phyloP scores from a whole-genome alignment of 2,113 vertebrate genomes.

The Oncorhynchus kisutch region DNA sequence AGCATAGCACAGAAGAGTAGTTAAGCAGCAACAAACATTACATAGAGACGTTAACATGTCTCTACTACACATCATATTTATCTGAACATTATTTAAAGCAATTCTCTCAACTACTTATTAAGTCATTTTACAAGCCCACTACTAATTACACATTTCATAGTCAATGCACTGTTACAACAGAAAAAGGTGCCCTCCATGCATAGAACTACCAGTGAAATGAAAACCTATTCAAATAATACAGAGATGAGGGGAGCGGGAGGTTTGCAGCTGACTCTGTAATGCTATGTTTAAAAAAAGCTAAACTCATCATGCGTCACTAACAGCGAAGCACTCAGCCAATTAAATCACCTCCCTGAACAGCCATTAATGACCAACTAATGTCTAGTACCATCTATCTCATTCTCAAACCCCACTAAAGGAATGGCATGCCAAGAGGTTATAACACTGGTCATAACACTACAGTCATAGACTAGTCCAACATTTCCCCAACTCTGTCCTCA shows the following conservation, averaged over 20 bases:
- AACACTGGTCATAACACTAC: background rate
- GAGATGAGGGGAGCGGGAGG: background rate
- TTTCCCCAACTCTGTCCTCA: too few species aligned
- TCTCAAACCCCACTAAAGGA: background rate
- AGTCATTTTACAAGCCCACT: background rate
- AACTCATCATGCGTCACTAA: background rate
- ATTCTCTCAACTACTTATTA: too few species aligned
- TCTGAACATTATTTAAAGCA: background rate
- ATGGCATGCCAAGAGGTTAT: background rate
- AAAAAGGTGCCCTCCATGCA: background rate
- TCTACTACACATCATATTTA: background rate
- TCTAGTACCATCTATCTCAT: background rate
- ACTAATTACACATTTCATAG: background rate
- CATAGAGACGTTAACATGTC: background rate
- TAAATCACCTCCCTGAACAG: background rate
- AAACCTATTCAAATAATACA: background rate
- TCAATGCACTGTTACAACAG: background rate
- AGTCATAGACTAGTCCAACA: too few species aligned
- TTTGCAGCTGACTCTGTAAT: background rate
- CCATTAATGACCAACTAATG: background rate
- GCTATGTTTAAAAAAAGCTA: background rate
- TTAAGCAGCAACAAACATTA: background rate
- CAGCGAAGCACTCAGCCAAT: background rate
- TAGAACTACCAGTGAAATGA: background rate
- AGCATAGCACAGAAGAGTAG: constrained; percentile 53